Evolutionary conservation across 2,797 vertebrate species (phyloP).

Genomic region (Microctenopoma stevenorrisi): DNA sequence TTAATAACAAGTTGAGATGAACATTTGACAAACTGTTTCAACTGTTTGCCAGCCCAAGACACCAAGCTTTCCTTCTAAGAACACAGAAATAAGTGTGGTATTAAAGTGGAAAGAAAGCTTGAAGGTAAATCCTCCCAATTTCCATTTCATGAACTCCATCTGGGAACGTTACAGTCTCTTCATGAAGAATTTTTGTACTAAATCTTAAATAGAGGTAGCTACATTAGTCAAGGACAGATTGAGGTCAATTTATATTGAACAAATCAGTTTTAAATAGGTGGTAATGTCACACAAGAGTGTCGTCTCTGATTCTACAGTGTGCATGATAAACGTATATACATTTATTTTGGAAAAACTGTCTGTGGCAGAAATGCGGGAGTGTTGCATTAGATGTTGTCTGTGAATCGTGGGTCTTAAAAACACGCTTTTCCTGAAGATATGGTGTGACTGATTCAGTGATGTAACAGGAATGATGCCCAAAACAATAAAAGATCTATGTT

Average conservation of each 20-base stretch:
- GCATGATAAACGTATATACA: neutral
- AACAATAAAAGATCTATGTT: neutral
- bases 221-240: constrained; percentile 31
- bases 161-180: constrained; percentile 46
- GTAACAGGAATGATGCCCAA: neutral
- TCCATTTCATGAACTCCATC: constrained; percentile 41
- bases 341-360: no score
- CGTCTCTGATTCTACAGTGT: neutral
- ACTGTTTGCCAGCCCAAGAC: constrained; percentile 33
- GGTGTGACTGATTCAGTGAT: neutral
- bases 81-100: constrained; percentile 25
- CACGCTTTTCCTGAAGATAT: no score
- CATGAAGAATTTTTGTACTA: constrained; percentile 17
- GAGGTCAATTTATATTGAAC: constrained; percentile 1
- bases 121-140: constrained; percentile 23
- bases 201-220: constrained; percentile 10
- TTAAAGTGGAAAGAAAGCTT: constrained; percentile 20
- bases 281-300: neutral
- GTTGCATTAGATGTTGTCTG: no score
- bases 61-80: constrained; percentile 18
- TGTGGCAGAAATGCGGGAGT: no score
- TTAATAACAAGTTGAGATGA: constrained; percentile 24
- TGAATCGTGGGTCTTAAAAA: no score
- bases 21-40: constrained; percentile 31
- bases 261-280: neutral